A percentile compares a stretch with the other conserved stretches of the same genome.
phyloP scores from a whole-genome alignment of 1,140 invertebrate species.

The Lysiphlebus fabarum region DNA sequence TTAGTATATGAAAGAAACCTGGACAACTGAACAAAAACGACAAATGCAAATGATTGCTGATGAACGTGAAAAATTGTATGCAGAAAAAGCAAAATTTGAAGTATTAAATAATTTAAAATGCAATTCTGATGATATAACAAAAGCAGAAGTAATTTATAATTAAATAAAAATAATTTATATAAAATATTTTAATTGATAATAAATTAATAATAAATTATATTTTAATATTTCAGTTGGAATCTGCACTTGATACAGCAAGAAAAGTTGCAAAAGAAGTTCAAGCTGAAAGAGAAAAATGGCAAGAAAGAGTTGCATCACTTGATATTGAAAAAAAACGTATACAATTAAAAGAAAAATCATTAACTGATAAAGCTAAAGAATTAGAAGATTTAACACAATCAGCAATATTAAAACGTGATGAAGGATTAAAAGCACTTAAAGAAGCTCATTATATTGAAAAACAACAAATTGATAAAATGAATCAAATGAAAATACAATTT shows the following conservation, averaged over 20 bases:
- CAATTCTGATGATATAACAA: slow-evolving; percentile 36
- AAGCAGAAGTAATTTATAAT: slow-evolving; percentile 39
- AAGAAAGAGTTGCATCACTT: slow-evolving; percentile 40
- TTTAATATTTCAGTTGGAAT: slow-evolving; percentile 37
- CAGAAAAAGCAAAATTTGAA: slow-evolving; percentile 43
- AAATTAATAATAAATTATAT: slow-evolving; percentile 2
- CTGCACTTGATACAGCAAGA: slow-evolving; percentile 44
- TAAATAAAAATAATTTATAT: slow-evolving; percentile 11
- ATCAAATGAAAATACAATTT: slow-evolving; percentile 39
- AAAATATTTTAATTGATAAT: slow-evolving; percentile 5
- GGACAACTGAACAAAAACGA: slow-evolving; percentile 44
- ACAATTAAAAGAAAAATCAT: slow-evolving; percentile 39
- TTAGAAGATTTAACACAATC: slow-evolving; percentile 45
- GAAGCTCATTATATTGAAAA: slow-evolving; percentile 43
- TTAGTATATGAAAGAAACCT: slow-evolving; percentile 42
- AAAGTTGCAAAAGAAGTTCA: slow-evolving; percentile 35
- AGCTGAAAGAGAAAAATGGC: slow-evolving; percentile 43
- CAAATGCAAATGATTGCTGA: slow-evolving; percentile 37
- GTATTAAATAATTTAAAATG: slow-evolving; percentile 38
- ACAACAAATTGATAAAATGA: slow-evolving; percentile 41
- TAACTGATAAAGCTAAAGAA: slow-evolving; percentile 44
- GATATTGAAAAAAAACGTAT: slow-evolving; percentile 35
- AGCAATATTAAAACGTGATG: slow-evolving; percentile 42
- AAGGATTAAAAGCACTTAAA: slow-evolving; percentile 42
- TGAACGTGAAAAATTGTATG: slow-evolving; percentile 39